These are phyloP conservation scores for Cathartes aura DNA, from an alignment of 2,113 vertebrate species.

Conservation along the genomic window DNA sequence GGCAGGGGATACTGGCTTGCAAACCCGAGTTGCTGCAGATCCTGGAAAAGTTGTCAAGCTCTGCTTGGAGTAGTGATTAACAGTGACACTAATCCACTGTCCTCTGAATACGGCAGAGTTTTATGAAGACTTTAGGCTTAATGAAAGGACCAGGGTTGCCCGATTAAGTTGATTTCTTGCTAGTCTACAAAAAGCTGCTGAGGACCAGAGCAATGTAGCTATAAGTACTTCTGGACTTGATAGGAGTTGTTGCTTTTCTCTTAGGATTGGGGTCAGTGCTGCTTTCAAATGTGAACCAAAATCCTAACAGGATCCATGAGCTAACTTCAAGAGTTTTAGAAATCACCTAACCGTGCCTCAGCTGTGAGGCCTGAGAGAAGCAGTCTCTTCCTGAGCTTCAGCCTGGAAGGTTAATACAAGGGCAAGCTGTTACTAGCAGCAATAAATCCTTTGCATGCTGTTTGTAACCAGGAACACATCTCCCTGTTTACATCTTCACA, in stretches of 20 bases:
- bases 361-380: background rate
- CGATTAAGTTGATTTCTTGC: background rate
- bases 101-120: background rate
- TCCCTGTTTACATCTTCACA: accelerated
- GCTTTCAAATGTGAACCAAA: background rate
- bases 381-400: background rate
- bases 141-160: background rate
- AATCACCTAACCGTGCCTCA: background rate
- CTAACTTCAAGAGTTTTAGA: background rate
- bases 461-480: background rate
- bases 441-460: background rate
- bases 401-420: background rate
- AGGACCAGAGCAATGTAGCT: background rate
- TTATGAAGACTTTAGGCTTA: background rate
- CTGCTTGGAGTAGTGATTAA: background rate
- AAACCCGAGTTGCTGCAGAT: background rate
- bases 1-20: background rate
- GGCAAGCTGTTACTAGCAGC: background rate
- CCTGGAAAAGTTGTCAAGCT: background rate
- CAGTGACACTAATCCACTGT: background rate
- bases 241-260: background rate
- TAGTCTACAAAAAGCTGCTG: background rate
- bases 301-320: background rate
- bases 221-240: background rate
- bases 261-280: background rate